Base-by-base conservation (phyloP, 2,888 invertebrate genomes). In the Eristalinus sepulchralis region DNA sequence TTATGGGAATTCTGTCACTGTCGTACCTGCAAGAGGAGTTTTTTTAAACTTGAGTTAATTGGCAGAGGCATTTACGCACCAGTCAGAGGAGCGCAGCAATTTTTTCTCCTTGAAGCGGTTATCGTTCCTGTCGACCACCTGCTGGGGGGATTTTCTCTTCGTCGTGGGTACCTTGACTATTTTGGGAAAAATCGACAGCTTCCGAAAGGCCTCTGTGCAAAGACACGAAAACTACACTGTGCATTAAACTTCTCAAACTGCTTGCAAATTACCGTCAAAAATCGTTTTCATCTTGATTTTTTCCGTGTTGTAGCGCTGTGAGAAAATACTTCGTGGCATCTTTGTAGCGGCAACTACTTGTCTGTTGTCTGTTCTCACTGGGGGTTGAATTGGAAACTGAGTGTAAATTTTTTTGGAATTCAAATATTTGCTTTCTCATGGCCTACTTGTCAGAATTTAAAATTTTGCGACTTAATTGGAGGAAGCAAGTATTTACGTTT, bases 271-370 rank as follows among this genome's bases (percentile, higher is more conserved):
- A 90, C 90, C 90, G 77, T 90, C 90, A 57, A 90, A 88, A 8
- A 88, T 89, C 27, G 89, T 88, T 78, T 90, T 90, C 31, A 88
- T 82, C 62, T 89, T 87, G 62, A 89, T 90, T 81, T 88, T 89
- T 8, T 88, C 83, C 66, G 71, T 78, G 76, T 90, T 89, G 67
- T 89, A 90, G 39, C 90, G 89, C 57, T 90, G 89, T 0, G 90
- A 90, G 73, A 90, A 90, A 84, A 90, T 89, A 87, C 90, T 90
- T 78, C 90, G 88, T 34, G 90, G 90, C 90, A 90, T 90, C 24
- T 83, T 89, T 10, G 2, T 34, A 68, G 79, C 59, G 17, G 27
- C 55, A 59, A 31, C 36, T 55, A 36, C 53, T 20, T 64, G 31
- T 36, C 33, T 10, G 34, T 10, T 68, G 59, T 66, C 6, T 55